phyloP scores from a whole-genome alignment of 2,797 vertebrate genomes.

The Sebastes diaconus region DNA sequence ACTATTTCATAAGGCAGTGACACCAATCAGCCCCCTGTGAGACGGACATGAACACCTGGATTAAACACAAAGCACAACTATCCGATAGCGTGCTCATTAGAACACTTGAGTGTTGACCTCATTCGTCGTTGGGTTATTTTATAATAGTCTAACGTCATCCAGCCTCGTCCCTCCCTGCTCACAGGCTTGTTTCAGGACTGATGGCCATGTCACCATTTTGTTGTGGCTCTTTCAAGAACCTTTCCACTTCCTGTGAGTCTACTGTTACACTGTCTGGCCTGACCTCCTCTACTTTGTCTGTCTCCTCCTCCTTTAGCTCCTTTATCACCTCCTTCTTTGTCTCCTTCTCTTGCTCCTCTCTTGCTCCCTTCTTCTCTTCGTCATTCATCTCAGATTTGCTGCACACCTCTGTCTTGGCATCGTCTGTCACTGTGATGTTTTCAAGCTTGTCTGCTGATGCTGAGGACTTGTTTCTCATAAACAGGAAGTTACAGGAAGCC shows the following conservation, averaged over 20 bases:
- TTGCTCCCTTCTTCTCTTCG: conserved; percentile 42
- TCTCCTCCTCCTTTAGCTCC: conserved; percentile 10
- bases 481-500: conserved; percentile 87
- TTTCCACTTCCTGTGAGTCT: conserved; percentile 63
- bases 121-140: not conserved
- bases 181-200: conserved; percentile 66
- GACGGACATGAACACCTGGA: not conserved
- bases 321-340: not conserved
- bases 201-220: conserved; percentile 21
- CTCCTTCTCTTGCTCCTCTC: conserved; percentile 50
- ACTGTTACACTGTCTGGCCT: conserved; percentile 31
- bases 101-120: conserved; percentile 1
- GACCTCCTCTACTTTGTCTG: not conserved
- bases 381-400: conserved; percentile 69
- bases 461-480: conserved; percentile 79
- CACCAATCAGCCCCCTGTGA: not conserved
- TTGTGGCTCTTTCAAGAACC: conserved; percentile 60
- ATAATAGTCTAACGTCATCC: not conserved
- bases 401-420: conserved; percentile 68
- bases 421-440: conserved; percentile 31
- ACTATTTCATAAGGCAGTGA: conserved; percentile 8
- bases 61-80: conserved; percentile 23
- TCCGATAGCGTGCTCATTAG: not conserved
- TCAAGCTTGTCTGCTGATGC: conserved; percentile 69
- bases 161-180: not conserved